Evolutionary conservation across 2,797 vertebrate genomes (phyloP), one percentile per base, ranked within the genome.

Genomic region (Paguma larvata): DNA sequence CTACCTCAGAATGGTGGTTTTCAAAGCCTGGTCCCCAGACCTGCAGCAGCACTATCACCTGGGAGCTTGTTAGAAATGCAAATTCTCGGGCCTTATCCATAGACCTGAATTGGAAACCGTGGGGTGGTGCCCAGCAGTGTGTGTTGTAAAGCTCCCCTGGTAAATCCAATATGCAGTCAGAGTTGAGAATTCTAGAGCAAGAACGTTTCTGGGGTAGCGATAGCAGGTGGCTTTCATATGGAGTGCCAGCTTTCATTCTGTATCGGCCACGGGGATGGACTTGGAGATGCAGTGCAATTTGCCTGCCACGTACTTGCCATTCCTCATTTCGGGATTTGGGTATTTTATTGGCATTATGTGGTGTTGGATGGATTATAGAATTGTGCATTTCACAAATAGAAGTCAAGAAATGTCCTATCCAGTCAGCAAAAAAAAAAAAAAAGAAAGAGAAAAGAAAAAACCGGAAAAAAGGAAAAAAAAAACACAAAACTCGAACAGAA

Each of bases 261-360:
- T 23, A 32, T 75, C 16, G 23, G 51, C 56, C 18, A 38, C 73
- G 51, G 70, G 46, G 59, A 72, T 48, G n/a, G 46, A 89, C 44
- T 80, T 93, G 78, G 46, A 96, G 25, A 73, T 73, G 75, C 53
- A 87, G 75, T 80, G 34, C 15, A 62, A 0, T 91, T 38, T 2
- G 2, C 15, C n/a, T 89, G 79, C 89, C 93, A 83, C 25, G n/a
- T 92, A 30, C 77, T 97, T 93, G 56, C 77, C 72, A 68, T 93
- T 95, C 62, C 53, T 94, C 51, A 91, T 93, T 93, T 72, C 16
- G 80, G 27, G 25, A 80, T 91, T 95, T 96, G 70, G 92, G 80
- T 77, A 56, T 67, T 89, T 83, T 72, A 38, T 85, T 96, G 83
- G 16, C 34, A 48, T 77, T 85, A 88, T 44, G 91, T n/a, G 62